Percentiles rank a stretch among this genome's conserved stretches.
These are phyloP conservation scores for Alcis repandata DNA, from an alignment of 2,888 invertebrate species.

Conservation along the genomic window DNA sequence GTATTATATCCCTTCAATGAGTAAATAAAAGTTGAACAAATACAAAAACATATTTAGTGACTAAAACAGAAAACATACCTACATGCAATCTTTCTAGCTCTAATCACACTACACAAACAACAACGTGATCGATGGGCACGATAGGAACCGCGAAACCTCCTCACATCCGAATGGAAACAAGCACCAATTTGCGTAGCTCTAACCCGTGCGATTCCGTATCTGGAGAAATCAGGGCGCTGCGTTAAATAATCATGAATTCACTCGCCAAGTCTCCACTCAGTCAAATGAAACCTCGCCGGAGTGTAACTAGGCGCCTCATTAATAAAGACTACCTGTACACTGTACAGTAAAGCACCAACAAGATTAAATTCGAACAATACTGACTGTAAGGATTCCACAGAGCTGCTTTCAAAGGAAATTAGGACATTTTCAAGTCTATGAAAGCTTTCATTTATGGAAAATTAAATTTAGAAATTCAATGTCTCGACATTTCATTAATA, in stretches of 20 bases:
- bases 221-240: neutral
- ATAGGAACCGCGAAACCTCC: neutral
- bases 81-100: too few species aligned
- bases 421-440: neutral
- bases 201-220: neutral
- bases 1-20: too few species aligned
- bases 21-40: too few species aligned
- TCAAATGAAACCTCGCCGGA: constrained; percentile 2
- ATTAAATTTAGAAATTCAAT: constrained; percentile 1
- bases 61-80: too few species aligned
- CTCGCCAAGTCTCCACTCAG: neutral
- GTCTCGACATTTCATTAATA: neutral
- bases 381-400: constrained; percentile 7
- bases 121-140: neutral
- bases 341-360: neutral
- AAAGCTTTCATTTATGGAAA: neutral
- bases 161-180: neutral
- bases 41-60: too few species aligned
- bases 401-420: constrained; percentile 25
- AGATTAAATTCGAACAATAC: constrained; percentile 9
- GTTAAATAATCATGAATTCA: constrained; percentile 16
- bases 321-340: neutral
- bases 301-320: constrained; percentile 3
- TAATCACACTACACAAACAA: too few species aligned
- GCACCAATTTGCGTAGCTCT: neutral